Base-by-base conservation (phyloP, 2,888 invertebrate species). In the Bimastos eiseni region DNA sequence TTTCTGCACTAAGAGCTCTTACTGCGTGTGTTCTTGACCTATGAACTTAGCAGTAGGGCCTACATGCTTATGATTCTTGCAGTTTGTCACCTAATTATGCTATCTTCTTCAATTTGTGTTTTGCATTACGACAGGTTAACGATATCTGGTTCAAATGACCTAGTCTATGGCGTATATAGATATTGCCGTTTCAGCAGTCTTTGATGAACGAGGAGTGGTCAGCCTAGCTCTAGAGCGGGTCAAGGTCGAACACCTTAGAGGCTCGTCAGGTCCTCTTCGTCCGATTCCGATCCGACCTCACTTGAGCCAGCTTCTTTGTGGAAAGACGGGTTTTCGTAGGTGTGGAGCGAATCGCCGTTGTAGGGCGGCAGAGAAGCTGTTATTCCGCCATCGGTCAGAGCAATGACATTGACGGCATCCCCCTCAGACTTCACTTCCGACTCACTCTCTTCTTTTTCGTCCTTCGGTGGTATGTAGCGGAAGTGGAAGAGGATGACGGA, bases 401-500 rank as follows among this genome's bases (percentile, higher is more conserved):
- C 70, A 30, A 11, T n/a, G 30, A 8, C 11, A 8, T 70, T 70
- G 1, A 70, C 30, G 70, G 70, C 3, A n/a, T 70, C 70, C n/a
- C 70, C 70, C 8, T 70, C 70, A 30, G 70, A 2, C 70, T 21
- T 49, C 21, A 21, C 33, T 1, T 86, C 86, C 24, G 86, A 34
- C 17, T 37, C 34, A 5, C 36, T 36, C 1, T 37, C 36, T 6
- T 37, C 86, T 2, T 24, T 36, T 2, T 37, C 37, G 1, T 34
- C 24, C 86, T 86, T 37, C 13, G 86, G 86, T 37, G 33, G 2
- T 36, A 33, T 86, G 86, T 84, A 90, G 90, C 90, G 90, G 86
- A 84, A 90, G 37, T 19, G 30, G 84, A 86, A 90, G 84, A 90
- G 86, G 83, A 90, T 1, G 84, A 90, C 15, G 38, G 30, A 6